Evolutionary conservation across 2,888 invertebrate genomes (phyloP).

Genomic region (Eubasilissa splendida): DNA sequence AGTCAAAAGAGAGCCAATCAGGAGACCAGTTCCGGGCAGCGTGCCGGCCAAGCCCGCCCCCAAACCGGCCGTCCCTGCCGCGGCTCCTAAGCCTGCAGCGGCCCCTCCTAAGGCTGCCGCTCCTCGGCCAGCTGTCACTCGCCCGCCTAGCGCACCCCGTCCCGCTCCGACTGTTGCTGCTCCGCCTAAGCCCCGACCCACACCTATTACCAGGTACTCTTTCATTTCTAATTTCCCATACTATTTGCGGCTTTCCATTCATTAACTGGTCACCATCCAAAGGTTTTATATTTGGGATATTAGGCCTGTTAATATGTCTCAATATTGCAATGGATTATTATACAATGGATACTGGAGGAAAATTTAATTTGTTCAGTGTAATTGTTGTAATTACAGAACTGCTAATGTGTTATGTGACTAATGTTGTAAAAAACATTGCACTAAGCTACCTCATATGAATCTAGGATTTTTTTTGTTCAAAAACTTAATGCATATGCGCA

Average conservation of each 20-base stretch:
- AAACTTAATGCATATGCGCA: too few species aligned
- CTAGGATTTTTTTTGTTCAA: too few species aligned
- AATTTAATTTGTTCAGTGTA: too few species aligned
- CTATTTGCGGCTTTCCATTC: neutral
- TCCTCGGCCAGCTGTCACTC: slow-evolving; percentile 56
- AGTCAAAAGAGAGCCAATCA: slow-evolving; percentile 63
- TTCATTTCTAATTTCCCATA: slow-evolving; percentile 5
- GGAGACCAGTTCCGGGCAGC: slow-evolving; percentile 58
- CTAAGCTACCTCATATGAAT: too few species aligned
- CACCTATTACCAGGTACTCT: slow-evolving; percentile 60
- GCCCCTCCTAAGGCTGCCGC: slow-evolving; percentile 60
- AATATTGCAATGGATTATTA: too few species aligned
- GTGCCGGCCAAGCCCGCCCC: slow-evolving; percentile 55
- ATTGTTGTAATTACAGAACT: too few species aligned
- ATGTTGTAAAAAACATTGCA: too few species aligned
- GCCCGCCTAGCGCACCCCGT: slow-evolving; percentile 57
- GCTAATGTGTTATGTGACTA: too few species aligned
- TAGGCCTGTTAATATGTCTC: too few species aligned
- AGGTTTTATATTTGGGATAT: too few species aligned
- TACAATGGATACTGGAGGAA: too few species aligned
- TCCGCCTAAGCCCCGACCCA: slow-evolving; percentile 60
- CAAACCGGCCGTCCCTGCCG: slow-evolving; percentile 57
- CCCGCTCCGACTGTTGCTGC: slow-evolving; percentile 58
- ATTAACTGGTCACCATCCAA: too few species aligned
- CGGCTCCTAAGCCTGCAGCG: slow-evolving; percentile 59